Evolutionary conservation across 2,797 vertebrate genomes (phyloP), one percentile per base, ranked within the genome.

Genomic region (Sebastes glaucus): DNA sequence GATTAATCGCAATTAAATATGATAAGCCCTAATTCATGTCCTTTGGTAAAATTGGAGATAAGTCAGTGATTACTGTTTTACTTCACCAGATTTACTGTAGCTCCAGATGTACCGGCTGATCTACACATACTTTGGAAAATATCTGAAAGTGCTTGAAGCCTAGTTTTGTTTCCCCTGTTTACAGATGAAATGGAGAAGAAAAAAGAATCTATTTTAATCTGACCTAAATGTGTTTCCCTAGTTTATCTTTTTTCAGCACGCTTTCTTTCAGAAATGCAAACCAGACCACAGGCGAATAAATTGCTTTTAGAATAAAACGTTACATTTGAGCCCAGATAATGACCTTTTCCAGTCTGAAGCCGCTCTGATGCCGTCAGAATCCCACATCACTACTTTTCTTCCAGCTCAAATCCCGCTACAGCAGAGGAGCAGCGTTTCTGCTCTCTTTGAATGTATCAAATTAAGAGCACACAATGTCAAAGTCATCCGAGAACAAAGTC

Each of bases 151-250:
- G 55, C 33, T 61, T 46, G n/a, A 67, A 42, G 46, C 74, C 23
- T 53, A 16, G 59, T 53, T 74, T 77, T 63, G 7, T 72, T 67
- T 75, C 16, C 35, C 23, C 46, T 75, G 30, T 75, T 78, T 71
- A 53, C 42, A 9, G 7, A 66, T 22, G 18, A 66, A 64, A 73
- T 13, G n/a, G 22, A 4, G 11, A 32, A 20, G 30, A 27, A 49
- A 52, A 35, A 27, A 3, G 0, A 27, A 57, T 80, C 55, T 68
- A 55, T 74, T 77, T 81, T 28, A 63, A 67, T 81, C 65, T 42
- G 59, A 72, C 71, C 52, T 49, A 65, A 33, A 72, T 69, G 22
- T 61, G 53, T 70, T 71, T 69, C 52, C 27, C 25, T 33, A 8
- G 20, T 70, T 71, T 35, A 11, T 56, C 70, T 57, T 67, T 56